A percentile compares a stretch with the other conserved stretches of the same genome.
These are phyloP conservation scores for Myiagra hebetior DNA, from an alignment of 2,113 vertebrate genomes.

Conservation along the genomic window DNA sequence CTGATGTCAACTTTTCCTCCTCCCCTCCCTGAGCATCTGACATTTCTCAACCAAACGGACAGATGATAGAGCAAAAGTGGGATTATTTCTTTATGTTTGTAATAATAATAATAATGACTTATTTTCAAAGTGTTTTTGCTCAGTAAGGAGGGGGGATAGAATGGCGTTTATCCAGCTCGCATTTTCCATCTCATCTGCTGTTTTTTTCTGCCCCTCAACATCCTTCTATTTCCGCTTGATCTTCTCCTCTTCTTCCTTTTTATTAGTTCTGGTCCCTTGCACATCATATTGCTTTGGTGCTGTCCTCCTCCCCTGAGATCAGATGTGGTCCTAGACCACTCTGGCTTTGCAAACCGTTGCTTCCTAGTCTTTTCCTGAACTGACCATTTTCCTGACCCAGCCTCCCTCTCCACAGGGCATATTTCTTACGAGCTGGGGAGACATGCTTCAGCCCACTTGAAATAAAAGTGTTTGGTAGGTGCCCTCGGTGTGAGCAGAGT, in stretches of 20 bases:
- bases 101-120: constrained; percentile 32
- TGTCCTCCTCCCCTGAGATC: neutral
- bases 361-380: neutral
- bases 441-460: neutral
- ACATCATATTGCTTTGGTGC: neutral
- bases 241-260: neutral
- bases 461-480: neutral
- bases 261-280: neutral
- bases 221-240: neutral
- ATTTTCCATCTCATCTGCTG: neutral
- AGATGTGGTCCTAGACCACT: neutral
- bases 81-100: constrained; percentile 41
- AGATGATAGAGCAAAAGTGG: constrained; percentile 36
- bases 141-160: neutral
- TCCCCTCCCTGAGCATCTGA: constrained; percentile 1
- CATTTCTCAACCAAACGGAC: neutral
- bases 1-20: constrained; percentile 25
- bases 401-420: neutral
- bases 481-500: neutral
- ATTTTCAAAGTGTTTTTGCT: constrained; percentile 31
- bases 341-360: neutral
- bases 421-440: neutral
- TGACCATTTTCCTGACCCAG: neutral
- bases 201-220: neutral
- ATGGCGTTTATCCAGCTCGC: neutral